Percentiles rank a stretch among this genome's conserved stretches.
Evolutionary conservation across 2,113 vertebrate species (phyloP).

Genomic region (Struthio camelus): DNA sequence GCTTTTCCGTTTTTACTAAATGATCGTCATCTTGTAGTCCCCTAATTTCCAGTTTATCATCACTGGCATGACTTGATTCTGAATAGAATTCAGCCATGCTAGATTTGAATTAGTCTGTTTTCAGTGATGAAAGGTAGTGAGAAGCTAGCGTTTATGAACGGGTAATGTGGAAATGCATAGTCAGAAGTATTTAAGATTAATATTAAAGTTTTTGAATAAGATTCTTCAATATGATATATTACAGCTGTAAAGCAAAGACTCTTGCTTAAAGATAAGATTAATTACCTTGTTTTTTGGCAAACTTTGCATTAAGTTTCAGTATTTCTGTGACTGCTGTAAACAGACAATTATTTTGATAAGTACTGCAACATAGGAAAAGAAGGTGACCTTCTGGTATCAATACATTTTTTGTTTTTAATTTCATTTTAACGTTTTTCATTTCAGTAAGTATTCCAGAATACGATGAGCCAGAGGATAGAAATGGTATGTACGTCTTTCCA

Average conservation of each 20-base stretch:
- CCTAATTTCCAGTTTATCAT: not conserved
- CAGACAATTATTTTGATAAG: constrained; percentile 57
- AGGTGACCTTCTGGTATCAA: constrained; percentile 63
- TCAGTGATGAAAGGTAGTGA: not conserved
- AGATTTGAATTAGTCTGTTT: not conserved
- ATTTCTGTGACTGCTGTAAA: constrained; percentile 46
- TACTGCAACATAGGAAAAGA: constrained; percentile 62
- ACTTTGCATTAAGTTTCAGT: constrained; percentile 19
- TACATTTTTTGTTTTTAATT: constrained; percentile 70
- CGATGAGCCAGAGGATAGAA: constrained; percentile 78
- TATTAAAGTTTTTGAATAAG: not conserved
- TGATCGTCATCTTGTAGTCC: not conserved
- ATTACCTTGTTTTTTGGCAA: constrained; percentile 46
- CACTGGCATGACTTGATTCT: not conserved
- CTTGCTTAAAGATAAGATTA: constrained; percentile 17
- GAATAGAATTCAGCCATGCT: not conserved
- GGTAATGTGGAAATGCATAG: not conserved
- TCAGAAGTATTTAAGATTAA: not conserved
- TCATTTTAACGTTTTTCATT: constrained; percentile 73
- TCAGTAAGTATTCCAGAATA: constrained; percentile 83
- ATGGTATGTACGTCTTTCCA: constrained; percentile 72
- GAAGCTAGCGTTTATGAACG: not conserved
- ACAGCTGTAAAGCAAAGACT: not conserved
- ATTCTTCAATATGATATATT: not conserved
- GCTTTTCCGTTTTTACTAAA: not conserved